Percentiles rank a stretch among this genome's conserved stretches.
Evolutionary conservation across 2,113 vertebrate species (phyloP).

Genomic region (Hyla sarda): DNA sequence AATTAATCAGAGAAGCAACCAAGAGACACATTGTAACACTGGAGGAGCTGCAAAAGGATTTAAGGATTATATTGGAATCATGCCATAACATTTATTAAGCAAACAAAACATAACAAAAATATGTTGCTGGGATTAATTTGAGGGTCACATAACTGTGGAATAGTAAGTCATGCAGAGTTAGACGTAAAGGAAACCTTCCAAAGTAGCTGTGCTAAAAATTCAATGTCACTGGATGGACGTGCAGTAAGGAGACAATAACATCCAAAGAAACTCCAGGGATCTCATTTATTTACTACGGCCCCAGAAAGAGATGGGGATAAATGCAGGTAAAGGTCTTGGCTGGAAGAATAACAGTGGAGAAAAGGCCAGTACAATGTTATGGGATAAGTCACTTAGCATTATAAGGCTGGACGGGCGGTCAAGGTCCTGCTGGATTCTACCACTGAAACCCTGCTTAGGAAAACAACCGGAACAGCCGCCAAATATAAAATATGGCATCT

Average conservation of each 20-base stretch:
- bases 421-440: background rate
- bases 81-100: background rate
- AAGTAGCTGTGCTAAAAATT: background rate
- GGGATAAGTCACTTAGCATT: background rate
- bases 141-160: background rate
- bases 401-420: background rate
- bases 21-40: no score
- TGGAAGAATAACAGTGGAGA: background rate
- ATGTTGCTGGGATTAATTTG: conserved; percentile 16
- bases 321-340: conserved; percentile 1
- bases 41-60: no score
- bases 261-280: conserved; percentile 33
- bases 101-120: background rate
- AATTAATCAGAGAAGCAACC: no score
- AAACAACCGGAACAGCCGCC: background rate
- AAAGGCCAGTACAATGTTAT: background rate
- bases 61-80: no score
- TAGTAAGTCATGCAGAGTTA: background rate
- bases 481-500: conserved; percentile 39
- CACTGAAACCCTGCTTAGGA: background rate
- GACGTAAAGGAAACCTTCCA: background rate
- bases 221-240: background rate
- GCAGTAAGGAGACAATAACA: conserved; percentile 7
- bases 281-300: conserved; percentile 45
- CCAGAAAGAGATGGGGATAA: conserved; percentile 12